Evolutionary conservation across 2,113 vertebrate genomes (phyloP).

Genomic region (Mola mola): DNA sequence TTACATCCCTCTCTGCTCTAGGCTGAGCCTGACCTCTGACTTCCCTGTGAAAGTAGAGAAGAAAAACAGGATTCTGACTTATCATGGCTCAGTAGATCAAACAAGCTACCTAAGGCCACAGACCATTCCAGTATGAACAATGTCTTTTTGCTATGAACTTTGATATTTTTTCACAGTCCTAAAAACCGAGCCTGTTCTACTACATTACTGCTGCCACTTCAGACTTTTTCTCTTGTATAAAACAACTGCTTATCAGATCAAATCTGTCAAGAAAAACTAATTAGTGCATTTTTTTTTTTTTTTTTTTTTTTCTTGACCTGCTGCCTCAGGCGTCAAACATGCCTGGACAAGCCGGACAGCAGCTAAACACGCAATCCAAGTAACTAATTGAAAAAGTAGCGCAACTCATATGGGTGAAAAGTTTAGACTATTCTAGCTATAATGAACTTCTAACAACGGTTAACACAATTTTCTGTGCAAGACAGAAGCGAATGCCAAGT

Average conservation of each 20-base stretch:
- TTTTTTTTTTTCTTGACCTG: neutral
- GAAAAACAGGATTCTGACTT: constrained; percentile 10
- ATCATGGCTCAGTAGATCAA: constrained; percentile 40
- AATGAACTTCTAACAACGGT: too few relatives aligned
- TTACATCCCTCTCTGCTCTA: neutral
- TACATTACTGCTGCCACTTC: neutral
- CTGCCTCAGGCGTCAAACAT: too few relatives aligned
- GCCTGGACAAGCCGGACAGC: too few relatives aligned
- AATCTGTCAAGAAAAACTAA: neutral
- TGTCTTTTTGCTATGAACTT: constrained; percentile 2
- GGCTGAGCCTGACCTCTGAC: constrained; percentile 44
- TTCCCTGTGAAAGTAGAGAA: neutral
- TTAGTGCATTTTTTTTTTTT: neutral
- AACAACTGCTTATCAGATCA: constrained; percentile 2
- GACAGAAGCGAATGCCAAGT: too few relatives aligned
- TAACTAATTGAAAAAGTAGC: too few relatives aligned
- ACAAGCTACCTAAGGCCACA: constrained; percentile 32
- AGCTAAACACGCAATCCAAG: too few relatives aligned
- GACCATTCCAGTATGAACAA: neutral
- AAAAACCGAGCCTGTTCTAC: neutral
- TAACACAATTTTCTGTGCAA: too few relatives aligned
- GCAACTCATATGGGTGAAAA: too few relatives aligned
- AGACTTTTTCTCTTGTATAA: constrained; percentile 5
- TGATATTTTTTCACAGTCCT: constrained; percentile 5
- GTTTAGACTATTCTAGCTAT: too few relatives aligned